These are phyloP conservation scores for Bothrops jararaca DNA, from an alignment of 2,113 vertebrate genomes.

Conservation along the genomic window DNA sequence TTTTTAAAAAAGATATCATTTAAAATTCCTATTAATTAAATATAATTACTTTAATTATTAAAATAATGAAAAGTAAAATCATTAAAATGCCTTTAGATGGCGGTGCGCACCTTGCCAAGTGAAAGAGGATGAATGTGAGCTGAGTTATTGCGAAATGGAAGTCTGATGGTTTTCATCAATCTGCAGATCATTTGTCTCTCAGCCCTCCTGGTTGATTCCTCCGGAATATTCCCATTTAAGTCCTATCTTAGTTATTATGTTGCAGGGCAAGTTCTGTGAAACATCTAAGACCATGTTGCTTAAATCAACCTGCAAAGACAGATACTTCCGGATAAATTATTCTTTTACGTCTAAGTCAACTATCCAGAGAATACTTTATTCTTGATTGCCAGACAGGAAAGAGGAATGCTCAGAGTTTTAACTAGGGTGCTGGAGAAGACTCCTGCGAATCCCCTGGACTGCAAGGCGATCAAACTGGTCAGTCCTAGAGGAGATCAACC, in stretches of 20 bases:
- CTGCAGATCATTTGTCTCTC: background rate
- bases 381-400: background rate
- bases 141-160: background rate
- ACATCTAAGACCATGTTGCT: background rate
- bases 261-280: background rate
- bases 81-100: background rate
- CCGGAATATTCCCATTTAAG: background rate
- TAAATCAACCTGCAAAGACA: background rate
- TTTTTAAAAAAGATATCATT: too few relatives aligned
- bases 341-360: background rate
- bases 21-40: too few relatives aligned
- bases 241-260: background rate
- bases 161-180: background rate
- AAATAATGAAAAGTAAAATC: too few relatives aligned
- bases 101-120: background rate
- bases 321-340: too few relatives aligned
- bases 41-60: too few relatives aligned
- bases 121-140: background rate
- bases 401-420: background rate
- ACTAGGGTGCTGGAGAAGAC: too few relatives aligned
- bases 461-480: too few relatives aligned
- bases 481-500: too few relatives aligned
- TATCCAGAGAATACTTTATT: background rate
- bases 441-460: too few relatives aligned
- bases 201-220: background rate